Percentiles rank a stretch among this genome's conserved stretches.
These are phyloP conservation scores for Molanna angustata DNA, from an alignment of 2,888 invertebrate species.

Conservation along the genomic window DNA sequence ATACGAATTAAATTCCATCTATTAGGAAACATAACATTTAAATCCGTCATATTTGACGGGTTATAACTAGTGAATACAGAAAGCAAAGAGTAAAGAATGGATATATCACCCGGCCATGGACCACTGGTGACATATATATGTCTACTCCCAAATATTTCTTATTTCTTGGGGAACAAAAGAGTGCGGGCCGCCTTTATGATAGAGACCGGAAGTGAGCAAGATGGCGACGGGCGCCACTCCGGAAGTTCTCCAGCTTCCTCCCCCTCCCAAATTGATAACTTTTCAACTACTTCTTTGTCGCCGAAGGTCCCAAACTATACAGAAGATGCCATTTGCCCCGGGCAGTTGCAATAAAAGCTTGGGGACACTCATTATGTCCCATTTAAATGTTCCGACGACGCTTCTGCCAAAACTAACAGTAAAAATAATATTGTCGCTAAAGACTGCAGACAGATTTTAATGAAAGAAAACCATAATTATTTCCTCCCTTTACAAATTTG, in stretches of 20 bases:
- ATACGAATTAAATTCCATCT: too few species aligned
- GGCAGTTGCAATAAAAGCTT: slow-evolving; percentile 17
- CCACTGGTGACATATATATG: slow-evolving; percentile 4
- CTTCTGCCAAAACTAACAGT: slow-evolving; percentile 22
- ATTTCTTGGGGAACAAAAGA: slow-evolving; percentile 25
- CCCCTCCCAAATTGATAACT: slow-evolving; percentile 31
- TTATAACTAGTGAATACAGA: too few species aligned
- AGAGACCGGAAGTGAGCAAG: slow-evolving; percentile 26
- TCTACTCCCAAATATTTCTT: slow-evolving; percentile 12
- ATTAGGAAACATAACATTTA: too few species aligned
- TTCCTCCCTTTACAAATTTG: too few species aligned
- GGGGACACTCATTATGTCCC: slow-evolving; percentile 18
- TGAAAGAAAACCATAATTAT: too few species aligned
- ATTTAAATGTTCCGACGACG: slow-evolving; percentile 17
- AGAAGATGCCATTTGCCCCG: slow-evolving; percentile 14
- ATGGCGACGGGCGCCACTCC: slow-evolving; percentile 31
- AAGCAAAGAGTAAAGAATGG: too few species aligned
- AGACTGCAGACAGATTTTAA: slow-evolving; percentile 15
- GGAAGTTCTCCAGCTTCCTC: slow-evolving; percentile 27
- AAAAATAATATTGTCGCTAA: slow-evolving; percentile 18
- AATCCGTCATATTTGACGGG: too few species aligned
- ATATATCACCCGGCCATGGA: too few species aligned
- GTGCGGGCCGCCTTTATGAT: slow-evolving; percentile 21
- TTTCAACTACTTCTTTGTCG: slow-evolving; percentile 24
- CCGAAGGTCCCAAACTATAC: neutral